These are phyloP conservation scores for Oscheius sp. DNA, from an alignment of 2,888 invertebrate genomes.

Conservation along the genomic window DNA sequence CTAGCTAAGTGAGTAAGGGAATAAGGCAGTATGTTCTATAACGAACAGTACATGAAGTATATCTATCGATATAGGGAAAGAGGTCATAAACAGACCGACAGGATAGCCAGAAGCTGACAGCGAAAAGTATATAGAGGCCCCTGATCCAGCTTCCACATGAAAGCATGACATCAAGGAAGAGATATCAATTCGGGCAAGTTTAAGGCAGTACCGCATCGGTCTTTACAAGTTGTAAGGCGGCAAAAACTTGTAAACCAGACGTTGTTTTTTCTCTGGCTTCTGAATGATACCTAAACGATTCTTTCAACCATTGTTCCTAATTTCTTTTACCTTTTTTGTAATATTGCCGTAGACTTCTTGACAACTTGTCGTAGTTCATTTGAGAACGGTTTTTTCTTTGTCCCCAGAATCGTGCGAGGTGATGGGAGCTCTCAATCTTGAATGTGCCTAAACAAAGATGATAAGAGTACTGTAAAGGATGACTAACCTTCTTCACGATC, in stretches of 20 bases:
- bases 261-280: constrained; percentile 95
- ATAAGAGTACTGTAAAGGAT: not conserved
- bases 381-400: constrained; percentile 96
- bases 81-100: constrained; percentile 49
- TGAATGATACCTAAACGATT: constrained; percentile 77
- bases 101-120: constrained; percentile 38
- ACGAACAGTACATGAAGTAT: constrained; percentile 61
- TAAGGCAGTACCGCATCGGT: not conserved
- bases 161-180: not conserved
- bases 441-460: constrained; percentile 77
- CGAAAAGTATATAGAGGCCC: constrained; percentile 22
- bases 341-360: constrained; percentile 94
- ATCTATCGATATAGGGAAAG: constrained; percentile 60
- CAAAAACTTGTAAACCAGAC: constrained; percentile 94
- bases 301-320: constrained; percentile 74
- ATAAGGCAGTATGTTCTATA: constrained; percentile 51
- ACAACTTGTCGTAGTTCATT: constrained; percentile 99
- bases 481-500: constrained; percentile 83
- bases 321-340: constrained; percentile 92
- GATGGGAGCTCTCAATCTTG: constrained; percentile 97
- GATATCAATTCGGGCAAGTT: constrained; percentile 20
- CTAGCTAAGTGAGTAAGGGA: constrained; percentile 26
- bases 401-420: constrained; percentile 97
- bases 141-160: not conserved
- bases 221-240: constrained; percentile 68